Percentiles rank a stretch among this genome's conserved stretches.
Evolutionary conservation across 2,113 vertebrate species (phyloP).

Genomic region (Tiliqua scincoides): DNA sequence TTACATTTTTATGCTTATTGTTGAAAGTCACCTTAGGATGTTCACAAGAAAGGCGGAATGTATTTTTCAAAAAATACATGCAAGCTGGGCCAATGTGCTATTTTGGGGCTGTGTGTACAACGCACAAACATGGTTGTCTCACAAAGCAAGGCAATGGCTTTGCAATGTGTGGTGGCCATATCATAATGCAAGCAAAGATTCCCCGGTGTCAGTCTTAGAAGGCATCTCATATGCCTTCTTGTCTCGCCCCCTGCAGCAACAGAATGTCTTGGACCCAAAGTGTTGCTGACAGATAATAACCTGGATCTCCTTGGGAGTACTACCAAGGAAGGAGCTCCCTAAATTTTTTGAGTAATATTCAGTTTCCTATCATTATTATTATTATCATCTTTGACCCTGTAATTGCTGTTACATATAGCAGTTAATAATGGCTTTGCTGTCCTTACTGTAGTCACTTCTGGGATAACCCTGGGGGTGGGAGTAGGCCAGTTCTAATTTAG

Average conservation of each 20-base stretch:
- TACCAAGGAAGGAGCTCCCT: not conserved
- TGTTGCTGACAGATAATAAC: not conserved
- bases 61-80: too few species aligned
- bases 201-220: not conserved
- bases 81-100: not conserved
- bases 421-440: not conserved
- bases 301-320: not conserved
- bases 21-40: too few species aligned
- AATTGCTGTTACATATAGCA: not conserved
- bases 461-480: not conserved
- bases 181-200: not conserved
- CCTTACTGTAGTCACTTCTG: not conserved
- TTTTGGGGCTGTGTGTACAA: not conserved
- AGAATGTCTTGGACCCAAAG: not conserved
- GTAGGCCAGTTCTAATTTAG: not conserved
- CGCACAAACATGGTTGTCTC: not conserved
- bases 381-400: not conserved
- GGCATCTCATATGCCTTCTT: not conserved
- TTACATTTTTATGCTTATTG: too few species aligned
- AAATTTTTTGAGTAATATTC: not conserved
- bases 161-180: not conserved
- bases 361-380: not conserved
- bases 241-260: not conserved
- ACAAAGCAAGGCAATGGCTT: not conserved
- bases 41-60: too few species aligned